Conservation (phyloP, 2,888 invertebrate genomes). For the Pristionchus mayeri region DNA sequence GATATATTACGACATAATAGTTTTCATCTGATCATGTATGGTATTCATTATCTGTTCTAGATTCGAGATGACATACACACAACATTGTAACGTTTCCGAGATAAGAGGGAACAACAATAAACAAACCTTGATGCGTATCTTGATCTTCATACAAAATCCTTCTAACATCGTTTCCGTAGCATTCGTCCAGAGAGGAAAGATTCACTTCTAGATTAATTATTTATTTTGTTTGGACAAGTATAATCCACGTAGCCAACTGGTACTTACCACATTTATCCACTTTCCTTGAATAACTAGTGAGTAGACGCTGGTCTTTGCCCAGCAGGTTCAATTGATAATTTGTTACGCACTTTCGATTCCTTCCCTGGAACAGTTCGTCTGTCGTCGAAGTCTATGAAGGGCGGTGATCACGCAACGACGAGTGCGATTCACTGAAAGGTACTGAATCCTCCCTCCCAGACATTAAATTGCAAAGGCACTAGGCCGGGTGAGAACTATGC, state of each 20-base stretch:
- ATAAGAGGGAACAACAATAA: too few species aligned
- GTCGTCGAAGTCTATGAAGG: slow-evolving; percentile 48
- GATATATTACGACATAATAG: too few species aligned
- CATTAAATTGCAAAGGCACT: not conserved
- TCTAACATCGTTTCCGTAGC: slow-evolving; percentile 42
- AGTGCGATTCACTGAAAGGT: slow-evolving; percentile 67
- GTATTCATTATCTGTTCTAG: too few species aligned
- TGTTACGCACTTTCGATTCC: slow-evolving; percentile 25
- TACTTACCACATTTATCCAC: too few species aligned
- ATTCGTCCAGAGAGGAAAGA: slow-evolving; percentile 22
- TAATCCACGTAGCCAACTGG: not conserved
- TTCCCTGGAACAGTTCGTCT: slow-evolving; percentile 32
- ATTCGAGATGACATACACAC: too few species aligned
- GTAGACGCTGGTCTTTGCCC: too few species aligned
- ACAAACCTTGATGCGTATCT: not conserved
- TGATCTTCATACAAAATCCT: not conserved
- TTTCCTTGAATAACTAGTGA: not conserved
- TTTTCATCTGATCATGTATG: too few species aligned
- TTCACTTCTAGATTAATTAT: not conserved
- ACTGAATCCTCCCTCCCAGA: not conserved
- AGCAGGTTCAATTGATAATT: too few species aligned
- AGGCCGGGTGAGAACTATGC: too few species aligned
- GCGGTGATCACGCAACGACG: slow-evolving; percentile 66
- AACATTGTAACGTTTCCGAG: too few species aligned
- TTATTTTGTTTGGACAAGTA: not conserved